These are phyloP conservation scores for Chiroxiphia lanceolata DNA, from an alignment of 2,797 vertebrate genomes.

Conservation along the genomic window DNA sequence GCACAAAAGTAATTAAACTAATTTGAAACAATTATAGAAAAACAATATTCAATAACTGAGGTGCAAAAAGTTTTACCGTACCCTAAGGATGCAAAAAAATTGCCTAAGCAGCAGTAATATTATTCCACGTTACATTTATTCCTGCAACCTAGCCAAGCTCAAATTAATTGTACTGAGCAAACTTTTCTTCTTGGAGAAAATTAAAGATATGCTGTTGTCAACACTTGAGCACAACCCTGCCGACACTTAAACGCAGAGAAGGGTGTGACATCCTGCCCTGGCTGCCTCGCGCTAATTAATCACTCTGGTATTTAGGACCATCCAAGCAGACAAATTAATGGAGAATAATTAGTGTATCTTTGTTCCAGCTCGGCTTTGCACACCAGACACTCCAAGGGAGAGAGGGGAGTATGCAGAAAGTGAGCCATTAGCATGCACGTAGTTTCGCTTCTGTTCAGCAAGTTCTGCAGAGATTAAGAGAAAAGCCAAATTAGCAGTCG, in stretches of 20 bases:
- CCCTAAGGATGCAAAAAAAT: conserved; percentile 67
- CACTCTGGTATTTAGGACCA: conserved; percentile 92
- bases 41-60: conserved; percentile 65
- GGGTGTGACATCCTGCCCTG: conserved; percentile 93
- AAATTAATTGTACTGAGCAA: conserved; percentile 84
- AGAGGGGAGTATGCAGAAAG: conserved; percentile 74
- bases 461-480: conserved; percentile 82
- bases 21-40: conserved; percentile 71
- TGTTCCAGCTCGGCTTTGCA: conserved; percentile 85
- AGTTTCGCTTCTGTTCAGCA: conserved; percentile 80
- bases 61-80: conserved; percentile 71
- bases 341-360: conserved; percentile 96
- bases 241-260: conserved; percentile 84
- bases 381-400: conserved; percentile 76
- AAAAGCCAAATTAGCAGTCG: conserved; percentile 83
- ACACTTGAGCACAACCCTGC: conserved; percentile 85
- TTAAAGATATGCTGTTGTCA: conserved; percentile 86
- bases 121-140: conserved; percentile 72
- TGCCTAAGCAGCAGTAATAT: conserved; percentile 70
- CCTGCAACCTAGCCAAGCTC: conserved; percentile 74
- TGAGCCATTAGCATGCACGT: conserved; percentile 82
- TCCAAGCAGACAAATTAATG: conserved; percentile 89
- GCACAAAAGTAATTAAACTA: conserved; percentile 69
- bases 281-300: conserved; percentile 92
- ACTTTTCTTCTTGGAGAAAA: conserved; percentile 82